A percentile compares a stretch with the other conserved stretches of the same genome.
These are phyloP conservation scores for Antennarius striatus DNA, from an alignment of 2,113 vertebrate species.

Conservation along the genomic window DNA sequence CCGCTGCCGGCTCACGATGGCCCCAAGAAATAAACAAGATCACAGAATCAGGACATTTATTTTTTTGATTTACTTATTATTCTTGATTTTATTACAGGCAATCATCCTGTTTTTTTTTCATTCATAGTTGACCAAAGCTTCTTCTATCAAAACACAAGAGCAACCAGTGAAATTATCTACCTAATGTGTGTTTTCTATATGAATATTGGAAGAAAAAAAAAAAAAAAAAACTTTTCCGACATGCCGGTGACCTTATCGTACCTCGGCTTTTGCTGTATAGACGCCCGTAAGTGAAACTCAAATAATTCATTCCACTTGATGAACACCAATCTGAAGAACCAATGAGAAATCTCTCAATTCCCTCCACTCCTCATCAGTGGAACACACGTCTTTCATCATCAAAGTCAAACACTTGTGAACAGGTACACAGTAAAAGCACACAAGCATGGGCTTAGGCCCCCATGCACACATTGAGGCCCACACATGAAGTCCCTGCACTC, in stretches of 20 bases:
- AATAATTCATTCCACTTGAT: conserved; percentile 1
- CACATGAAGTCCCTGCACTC: conserved; percentile 2
- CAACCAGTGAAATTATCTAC: too few species aligned
- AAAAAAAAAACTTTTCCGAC: too few species aligned
- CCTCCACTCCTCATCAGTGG: conserved; percentile 27
- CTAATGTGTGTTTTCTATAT: too few species aligned
- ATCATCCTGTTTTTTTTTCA: too few species aligned
- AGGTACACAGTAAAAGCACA: not conserved
- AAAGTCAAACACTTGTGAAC: not conserved
- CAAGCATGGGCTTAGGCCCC: not conserved
- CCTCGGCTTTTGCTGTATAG: conserved; percentile 16
- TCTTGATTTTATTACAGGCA: too few species aligned
- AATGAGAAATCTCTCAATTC: conserved; percentile 22
- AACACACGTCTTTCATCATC: conserved; percentile 48
- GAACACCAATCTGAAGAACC: conserved; percentile 33
- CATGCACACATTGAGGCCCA: not conserved
- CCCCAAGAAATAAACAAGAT: too few species aligned
- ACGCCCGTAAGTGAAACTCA: conserved; percentile 22
- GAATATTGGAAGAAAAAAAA: too few species aligned
- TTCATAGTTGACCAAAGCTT: too few species aligned
- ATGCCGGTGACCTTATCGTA: conserved; percentile 6
- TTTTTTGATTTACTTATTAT: too few species aligned
- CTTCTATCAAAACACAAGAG: too few species aligned
- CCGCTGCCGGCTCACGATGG: too few species aligned
- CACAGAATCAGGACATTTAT: too few species aligned